phyloP scores from a whole-genome alignment of 2,797 vertebrate genomes.

The Sparus aurata region DNA sequence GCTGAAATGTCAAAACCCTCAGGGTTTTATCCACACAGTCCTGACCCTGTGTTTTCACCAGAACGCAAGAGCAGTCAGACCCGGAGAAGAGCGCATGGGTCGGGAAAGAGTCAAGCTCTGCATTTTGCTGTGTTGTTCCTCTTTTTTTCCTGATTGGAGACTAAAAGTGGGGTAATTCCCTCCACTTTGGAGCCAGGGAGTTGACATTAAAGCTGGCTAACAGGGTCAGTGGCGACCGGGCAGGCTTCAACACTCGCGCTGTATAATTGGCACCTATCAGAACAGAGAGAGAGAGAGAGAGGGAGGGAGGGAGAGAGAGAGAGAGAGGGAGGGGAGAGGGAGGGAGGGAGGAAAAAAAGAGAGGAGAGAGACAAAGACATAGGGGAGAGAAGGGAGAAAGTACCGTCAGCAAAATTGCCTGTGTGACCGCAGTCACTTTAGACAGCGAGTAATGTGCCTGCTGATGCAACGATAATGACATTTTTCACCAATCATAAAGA shows the following conservation, averaged over 20 bases:
- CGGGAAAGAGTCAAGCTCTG: conserved; percentile 70
- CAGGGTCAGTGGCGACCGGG: conserved; percentile 76
- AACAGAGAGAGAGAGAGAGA: conserved; percentile 64
- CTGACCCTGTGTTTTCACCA: conserved; percentile 72
- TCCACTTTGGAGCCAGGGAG: conserved; percentile 77
- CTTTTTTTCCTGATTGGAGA: conserved; percentile 76
- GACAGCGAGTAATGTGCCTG: conserved; percentile 69
- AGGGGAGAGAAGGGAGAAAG: conserved; percentile 75
- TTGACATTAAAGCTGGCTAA: conserved; percentile 84
- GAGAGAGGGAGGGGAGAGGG: conserved; percentile 66
- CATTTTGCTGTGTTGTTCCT: conserved; percentile 69
- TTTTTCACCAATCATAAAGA: conserved; percentile 63
- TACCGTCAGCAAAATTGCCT: conserved; percentile 82
- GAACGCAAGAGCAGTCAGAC: conserved; percentile 65
- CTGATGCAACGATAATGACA: conserved; percentile 75
- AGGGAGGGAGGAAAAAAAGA: conserved; percentile 55
- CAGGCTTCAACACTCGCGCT: conserved; percentile 81
- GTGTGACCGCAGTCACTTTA: conserved; percentile 77
- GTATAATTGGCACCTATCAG: conserved; percentile 85
- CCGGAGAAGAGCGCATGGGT: conserved; percentile 38
- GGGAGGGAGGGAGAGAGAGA: conserved; percentile 72
- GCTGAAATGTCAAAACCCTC: conserved; percentile 79
- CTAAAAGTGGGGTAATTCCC: conserved; percentile 86
- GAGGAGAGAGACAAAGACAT: conserved; percentile 75
- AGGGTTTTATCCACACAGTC: conserved; percentile 77